Conservation (phyloP, 2,888 invertebrate genomes). For the Drosophila yooni region DNA sequence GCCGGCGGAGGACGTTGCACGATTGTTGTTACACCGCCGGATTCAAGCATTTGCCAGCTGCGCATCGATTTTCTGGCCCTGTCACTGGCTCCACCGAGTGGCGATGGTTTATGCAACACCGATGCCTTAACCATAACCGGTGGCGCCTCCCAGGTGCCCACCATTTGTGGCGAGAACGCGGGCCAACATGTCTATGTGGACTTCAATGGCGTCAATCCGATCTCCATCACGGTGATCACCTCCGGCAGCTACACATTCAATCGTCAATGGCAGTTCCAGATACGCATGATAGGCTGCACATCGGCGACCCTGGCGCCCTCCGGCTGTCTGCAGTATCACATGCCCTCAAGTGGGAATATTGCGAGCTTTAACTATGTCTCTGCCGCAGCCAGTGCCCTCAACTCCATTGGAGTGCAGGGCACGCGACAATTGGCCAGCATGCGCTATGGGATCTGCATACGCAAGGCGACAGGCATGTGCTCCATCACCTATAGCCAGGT, state of each 20-base stretch:
- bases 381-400: conserved; percentile 87
- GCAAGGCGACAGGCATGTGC: conserved; percentile 90
- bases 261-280: conserved; percentile 91
- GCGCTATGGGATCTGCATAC: conserved; percentile 92
- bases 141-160: conserved; percentile 88
- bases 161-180: conserved; percentile 92
- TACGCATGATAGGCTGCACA: conserved; percentile 90
- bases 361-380: conserved; percentile 91
- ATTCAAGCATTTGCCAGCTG: conserved; percentile 87
- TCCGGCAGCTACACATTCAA: conserved; percentile 87
- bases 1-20: conserved; percentile 89
- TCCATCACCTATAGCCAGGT: conserved; percentile 89
- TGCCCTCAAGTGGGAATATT: conserved; percentile 87
- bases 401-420: conserved; percentile 87
- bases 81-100: conserved; percentile 90
- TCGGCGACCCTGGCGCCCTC: conserved; percentile 90
- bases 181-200: conserved; percentile 92
- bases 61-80: conserved; percentile 92
- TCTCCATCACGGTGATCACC: conserved; percentile 89
- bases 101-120: conserved; percentile 89
- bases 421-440: conserved; percentile 90
- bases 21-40: conserved; percentile 90
- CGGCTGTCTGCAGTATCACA: conserved; percentile 92
- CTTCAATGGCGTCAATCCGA: conserved; percentile 89
- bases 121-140: conserved; percentile 91